Evolutionary conservation across 1,140 invertebrate species (phyloP), one percentile per base, ranked within the genome.

Genomic region (Bombus ignitus): DNA sequence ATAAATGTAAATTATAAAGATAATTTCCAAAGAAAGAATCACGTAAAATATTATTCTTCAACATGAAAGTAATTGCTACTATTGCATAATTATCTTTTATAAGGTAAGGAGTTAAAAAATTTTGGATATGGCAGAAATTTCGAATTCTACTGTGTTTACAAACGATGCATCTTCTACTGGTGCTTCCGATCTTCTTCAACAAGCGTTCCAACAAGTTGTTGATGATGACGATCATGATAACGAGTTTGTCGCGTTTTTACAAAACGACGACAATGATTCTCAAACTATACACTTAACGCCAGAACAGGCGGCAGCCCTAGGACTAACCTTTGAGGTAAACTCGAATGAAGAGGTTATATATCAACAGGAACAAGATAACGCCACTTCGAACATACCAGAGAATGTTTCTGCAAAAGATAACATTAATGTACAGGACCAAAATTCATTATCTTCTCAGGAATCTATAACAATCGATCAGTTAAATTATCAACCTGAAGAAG

Each of bases 151-250:
- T n/a, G 88, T 93, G 86, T 94, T 93, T 91, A 93, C 89, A 89
- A 93, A 93, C 72, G 89, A 91, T 79, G 85, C 87, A 37, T 84
- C 90, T 5, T 87, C 91, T 12, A 68, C 73, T 80, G 90, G 89
- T 73, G 88, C 92, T 22, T 87, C 92, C 15, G 93, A 94, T 90
- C 89, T 94, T 62, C 82, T 94, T 70, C 93, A 92, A 68, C 93
- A 93, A 85, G 93, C 93, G 39, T 92, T 94, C 39, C 93, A 94
- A 47, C 89, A 92, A 83, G 93, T 93, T 66, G 90, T 94, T 79
- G 88, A 91, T 42, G 80, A 94, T 37, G 86, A 91, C 18, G 87
- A 91, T 66, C 86, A 86, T 44, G 92, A 93, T 12, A 92, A 91
- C 66, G 92, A 94, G n/a, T 93, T 93, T 47, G 92, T 94, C 8